Evolutionary conservation across 2,113 vertebrate species (phyloP), one percentile per base, ranked within the genome.

Genomic region (Rattus rattus): DNA sequence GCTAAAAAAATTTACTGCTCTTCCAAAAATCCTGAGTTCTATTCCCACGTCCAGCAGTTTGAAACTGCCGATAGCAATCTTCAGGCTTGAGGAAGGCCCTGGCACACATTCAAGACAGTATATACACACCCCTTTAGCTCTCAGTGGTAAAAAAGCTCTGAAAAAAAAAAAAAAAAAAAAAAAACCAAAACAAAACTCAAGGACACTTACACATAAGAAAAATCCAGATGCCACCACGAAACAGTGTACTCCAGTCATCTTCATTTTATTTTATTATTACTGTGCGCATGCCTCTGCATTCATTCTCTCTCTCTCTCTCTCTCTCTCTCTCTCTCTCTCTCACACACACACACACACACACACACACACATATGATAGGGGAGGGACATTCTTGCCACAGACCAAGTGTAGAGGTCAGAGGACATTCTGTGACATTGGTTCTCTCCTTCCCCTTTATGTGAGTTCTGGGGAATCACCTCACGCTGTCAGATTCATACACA

Each of bases 141-240:
- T n/a, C n/a, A n/a, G n/a, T n/a, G n/a, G n/a, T n/a, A n/a, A n/a
- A n/a, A n/a, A n/a, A n/a, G 43, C 43, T 43, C 43, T 3, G 43
- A 43, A 43, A 43, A 43, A 43, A 43, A 43, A 3, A 43, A 43
- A 43, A 43, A 3, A 43, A 43, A 43, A 43, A 3, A 43, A 43
- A 43, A 43, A 43, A 43, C 2, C 43, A 43, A 43, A 43, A 43
- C 43, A 79, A 77, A 47, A 89, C 3, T 36, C 28, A 3, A 73
- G n/a, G 83, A 90, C 10, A 97, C 61, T 81, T 36, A 76, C 30
- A 61, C 43, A 94, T 94, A 65, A 75, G n/a, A 30, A 92, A 76
- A 96, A 80, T 13, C 36, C 72, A 91, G 65, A 88, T 19, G 59
- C 81, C 26, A 36, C 65, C 59, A 7, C 19, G 36, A 94, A 94